Evolutionary conservation across 2,797 vertebrate species (phyloP).

Genomic region (Liasis olivaceus): DNA sequence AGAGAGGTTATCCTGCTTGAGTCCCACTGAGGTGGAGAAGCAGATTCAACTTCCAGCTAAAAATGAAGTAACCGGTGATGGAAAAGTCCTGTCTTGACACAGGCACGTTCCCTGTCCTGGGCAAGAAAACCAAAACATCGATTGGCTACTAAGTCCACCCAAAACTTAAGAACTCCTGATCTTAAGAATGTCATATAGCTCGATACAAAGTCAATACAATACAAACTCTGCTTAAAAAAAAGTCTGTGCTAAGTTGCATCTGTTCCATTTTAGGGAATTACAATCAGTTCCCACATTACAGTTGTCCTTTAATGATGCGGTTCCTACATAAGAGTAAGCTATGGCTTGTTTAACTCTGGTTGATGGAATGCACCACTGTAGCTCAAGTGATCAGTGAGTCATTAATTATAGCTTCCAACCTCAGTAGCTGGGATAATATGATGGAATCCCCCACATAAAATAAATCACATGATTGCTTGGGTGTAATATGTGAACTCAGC

Average conservation of each 20-base stretch:
- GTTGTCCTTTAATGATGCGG: not conserved
- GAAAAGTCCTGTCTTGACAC: not conserved
- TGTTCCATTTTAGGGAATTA: not conserved
- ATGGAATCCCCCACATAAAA: not conserved
- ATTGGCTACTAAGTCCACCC: not conserved
- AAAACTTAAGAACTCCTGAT: not conserved
- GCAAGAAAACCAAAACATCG: not conserved
- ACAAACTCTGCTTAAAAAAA: not conserved
- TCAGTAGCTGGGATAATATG: not conserved
- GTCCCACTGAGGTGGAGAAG: not conserved
- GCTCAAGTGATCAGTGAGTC: not conserved
- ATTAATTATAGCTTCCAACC: not conserved
- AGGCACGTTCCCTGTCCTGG: not conserved
- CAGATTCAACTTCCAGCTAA: not conserved
- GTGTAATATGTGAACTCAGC: not conserved
- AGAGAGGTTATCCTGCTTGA: no score
- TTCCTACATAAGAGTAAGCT: not conserved
- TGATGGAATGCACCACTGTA: not conserved
- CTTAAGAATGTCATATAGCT: no score
- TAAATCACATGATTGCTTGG: not conserved
- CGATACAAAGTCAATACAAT: not conserved
- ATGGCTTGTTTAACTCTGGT: not conserved
- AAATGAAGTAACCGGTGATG: not conserved
- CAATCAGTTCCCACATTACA: no score
- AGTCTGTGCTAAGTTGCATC: not conserved